Conservation (phyloP, 2,888 invertebrate genomes). For the Cynaeus angustus region DNA sequence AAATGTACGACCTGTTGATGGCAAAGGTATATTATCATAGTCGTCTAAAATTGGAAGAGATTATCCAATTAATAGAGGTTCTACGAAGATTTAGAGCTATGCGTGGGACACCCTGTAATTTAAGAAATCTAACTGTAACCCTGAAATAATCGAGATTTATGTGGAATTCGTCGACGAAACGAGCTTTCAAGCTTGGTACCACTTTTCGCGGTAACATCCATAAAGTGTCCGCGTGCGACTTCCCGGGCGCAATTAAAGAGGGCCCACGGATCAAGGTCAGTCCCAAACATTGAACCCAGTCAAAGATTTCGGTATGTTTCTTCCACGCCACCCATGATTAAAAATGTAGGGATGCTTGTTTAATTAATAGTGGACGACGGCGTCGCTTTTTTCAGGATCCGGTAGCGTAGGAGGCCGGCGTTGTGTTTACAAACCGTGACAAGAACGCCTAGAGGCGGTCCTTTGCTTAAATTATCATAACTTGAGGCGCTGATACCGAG, state of each 20-base stretch:
- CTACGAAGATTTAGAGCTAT: slow-evolving; percentile 15
- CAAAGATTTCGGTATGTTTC: slow-evolving; percentile 28
- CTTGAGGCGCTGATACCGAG: slow-evolving; percentile 30
- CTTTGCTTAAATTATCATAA: slow-evolving; percentile 46
- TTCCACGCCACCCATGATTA: slow-evolving; percentile 23
- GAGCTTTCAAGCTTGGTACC: neutral
- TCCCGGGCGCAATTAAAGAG: slow-evolving; percentile 32
- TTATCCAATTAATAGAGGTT: slow-evolving; percentile 21
- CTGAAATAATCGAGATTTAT: slow-evolving; percentile 22
- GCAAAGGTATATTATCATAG: slow-evolving; percentile 20
- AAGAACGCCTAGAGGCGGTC: slow-evolving; percentile 57
- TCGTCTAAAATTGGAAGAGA: slow-evolving; percentile 14
- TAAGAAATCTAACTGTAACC: slow-evolving; percentile 18
- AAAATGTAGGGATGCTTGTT: neutral
- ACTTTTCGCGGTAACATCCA: neutral
- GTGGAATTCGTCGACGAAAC: slow-evolving; percentile 5
- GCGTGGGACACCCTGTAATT: slow-evolving; percentile 25
- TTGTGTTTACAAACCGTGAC: slow-evolving; percentile 56
- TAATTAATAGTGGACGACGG: slow-evolving; percentile 17
- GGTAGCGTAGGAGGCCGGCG: slow-evolving; percentile 55
- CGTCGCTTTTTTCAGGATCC: slow-evolving; percentile 20
- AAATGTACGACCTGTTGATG: slow-evolving; percentile 9
- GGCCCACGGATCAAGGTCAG: slow-evolving; percentile 41
- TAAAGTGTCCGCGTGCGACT: slow-evolving; percentile 11
- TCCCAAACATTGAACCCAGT: slow-evolving; percentile 34